Evolutionary conservation across 92 coral and sea anemone species (phyloP).

Genomic region (Anthopleura xanthogrammica): DNA sequence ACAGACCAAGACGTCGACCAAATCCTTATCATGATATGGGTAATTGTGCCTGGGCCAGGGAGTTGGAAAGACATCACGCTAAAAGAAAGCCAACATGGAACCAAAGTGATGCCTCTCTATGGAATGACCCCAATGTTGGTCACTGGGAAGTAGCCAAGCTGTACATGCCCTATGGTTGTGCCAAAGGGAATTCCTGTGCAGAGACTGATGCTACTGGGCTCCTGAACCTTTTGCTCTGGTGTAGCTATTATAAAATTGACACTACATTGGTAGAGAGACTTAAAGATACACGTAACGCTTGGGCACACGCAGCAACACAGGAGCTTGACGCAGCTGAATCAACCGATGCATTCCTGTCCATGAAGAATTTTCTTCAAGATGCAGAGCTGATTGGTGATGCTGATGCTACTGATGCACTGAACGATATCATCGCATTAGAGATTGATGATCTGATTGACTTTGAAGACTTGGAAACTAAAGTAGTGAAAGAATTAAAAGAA

Average conservation of each 20-base stretch:
- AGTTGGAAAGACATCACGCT: constrained; percentile 41
- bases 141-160: constrained; percentile 85
- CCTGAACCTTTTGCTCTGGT: constrained; percentile 67
- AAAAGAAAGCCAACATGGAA: constrained; percentile 62
- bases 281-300: constrained; percentile 63
- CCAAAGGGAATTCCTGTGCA: constrained; percentile 36
- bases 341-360: constrained; percentile 58
- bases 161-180: constrained; percentile 68
- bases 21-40: constrained; percentile 53
- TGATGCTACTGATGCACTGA: constrained; percentile 42
- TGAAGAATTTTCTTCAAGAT: constrained; percentile 61
- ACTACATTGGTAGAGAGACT: constrained; percentile 49
- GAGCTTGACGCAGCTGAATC: constrained; percentile 50
- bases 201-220: constrained; percentile 71
- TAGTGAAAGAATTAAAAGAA: not conserved
- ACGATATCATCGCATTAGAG: constrained; percentile 31
- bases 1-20: constrained; percentile 34
- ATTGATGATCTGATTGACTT: constrained; percentile 31
- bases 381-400: constrained; percentile 57
- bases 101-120: constrained; percentile 64
- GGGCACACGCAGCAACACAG: constrained; percentile 73
- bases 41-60: constrained; percentile 71
- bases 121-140: constrained; percentile 72
- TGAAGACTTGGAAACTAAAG: constrained; percentile 34
- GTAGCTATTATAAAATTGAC: constrained; percentile 54